These are phyloP conservation scores for Festucalex cinctus DNA, from an alignment of 2,113 vertebrate genomes.

Conservation along the genomic window DNA sequence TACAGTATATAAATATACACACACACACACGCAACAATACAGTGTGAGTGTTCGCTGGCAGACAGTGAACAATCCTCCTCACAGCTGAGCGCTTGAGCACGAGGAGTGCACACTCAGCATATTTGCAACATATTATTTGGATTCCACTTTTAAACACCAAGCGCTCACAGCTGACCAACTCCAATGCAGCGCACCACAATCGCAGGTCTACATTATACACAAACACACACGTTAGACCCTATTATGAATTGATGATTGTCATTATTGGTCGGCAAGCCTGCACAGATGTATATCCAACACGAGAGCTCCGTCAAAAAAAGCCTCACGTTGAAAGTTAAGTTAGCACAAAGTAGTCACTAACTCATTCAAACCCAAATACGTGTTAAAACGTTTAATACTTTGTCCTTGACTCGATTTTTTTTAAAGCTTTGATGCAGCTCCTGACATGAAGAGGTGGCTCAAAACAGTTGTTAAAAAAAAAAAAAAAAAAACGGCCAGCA, in stretches of 20 bases:
- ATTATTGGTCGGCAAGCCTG: not conserved
- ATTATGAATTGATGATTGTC: not conserved
- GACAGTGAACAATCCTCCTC: not conserved
- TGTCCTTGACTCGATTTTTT: too few relatives aligned
- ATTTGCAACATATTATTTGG: slow-evolving; percentile 2
- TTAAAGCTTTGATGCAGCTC: too few relatives aligned
- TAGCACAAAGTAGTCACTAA: too few relatives aligned
- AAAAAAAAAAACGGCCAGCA: too few relatives aligned
- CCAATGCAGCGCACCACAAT: not conserved
- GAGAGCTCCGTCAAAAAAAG: too few relatives aligned
- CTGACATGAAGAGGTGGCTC: too few relatives aligned
- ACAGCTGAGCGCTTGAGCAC: slow-evolving; percentile 14
- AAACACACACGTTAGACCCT: not conserved
- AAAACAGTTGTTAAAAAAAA: too few relatives aligned
- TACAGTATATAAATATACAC: not conserved
- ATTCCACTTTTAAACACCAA: not conserved
- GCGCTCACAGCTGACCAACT: not conserved
- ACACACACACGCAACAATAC: slow-evolving; percentile 12
- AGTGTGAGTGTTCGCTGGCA: slow-evolving; percentile 3
- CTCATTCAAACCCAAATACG: too few relatives aligned
- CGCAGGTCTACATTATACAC: not conserved
- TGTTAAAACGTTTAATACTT: too few relatives aligned
- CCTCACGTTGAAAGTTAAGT: too few relatives aligned
- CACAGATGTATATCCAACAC: too few relatives aligned
- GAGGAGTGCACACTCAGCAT: slow-evolving; percentile 1